Base-by-base conservation (phyloP, 2,888 invertebrate genomes). In the Smittia aterrima region DNA sequence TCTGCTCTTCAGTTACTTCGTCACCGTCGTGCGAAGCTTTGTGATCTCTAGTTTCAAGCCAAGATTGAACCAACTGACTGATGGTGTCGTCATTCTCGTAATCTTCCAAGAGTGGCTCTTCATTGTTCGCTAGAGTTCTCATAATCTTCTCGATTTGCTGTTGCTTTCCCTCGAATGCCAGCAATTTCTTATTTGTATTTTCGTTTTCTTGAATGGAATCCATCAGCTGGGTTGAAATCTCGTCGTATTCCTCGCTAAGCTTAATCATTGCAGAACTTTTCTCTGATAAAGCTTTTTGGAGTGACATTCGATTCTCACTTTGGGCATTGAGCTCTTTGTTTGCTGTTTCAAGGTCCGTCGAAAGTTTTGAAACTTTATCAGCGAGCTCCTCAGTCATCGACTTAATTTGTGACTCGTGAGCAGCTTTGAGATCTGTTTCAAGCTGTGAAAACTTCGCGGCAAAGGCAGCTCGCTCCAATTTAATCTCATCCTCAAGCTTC, bases 161-260 rank as follows among this genome's bases (percentile, higher is more conserved):
- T 32, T 32, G 32, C 32, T 32, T 62, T n/a, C 2, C 20, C 16
- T 62, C 62, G 11, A 62, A 22, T 18, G 4, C n/a, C n/a, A 81
- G 77, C n/a, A 85, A 76, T 77, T 84, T 81, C 76, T 81, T 81
- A 75, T 81, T 85, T 1, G 87, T 79, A 32, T 79, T 78, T 68
- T 88, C 87, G 18, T 81, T 81, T 76, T 88, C 88, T 72, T 86
- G 84, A 70, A 87, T 82, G 75, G 81, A 85, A 66, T 88, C 88
- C 81, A 88, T 85, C 1, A 89, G 77, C 79, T 87, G 84, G 47
- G 83, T 85, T 0, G 89, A 88, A 24, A 89, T 80, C 66, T 82
- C 80, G 76, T 86, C 85, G 77, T 86, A 85, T 79, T 87, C 38
- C 3, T 53, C 54, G 9, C 66, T 72, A 18, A 13, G 47, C 11